These are phyloP conservation scores for Drosophila suzukii DNA, from an alignment of 1,140 invertebrate species.

Conservation along the genomic window DNA sequence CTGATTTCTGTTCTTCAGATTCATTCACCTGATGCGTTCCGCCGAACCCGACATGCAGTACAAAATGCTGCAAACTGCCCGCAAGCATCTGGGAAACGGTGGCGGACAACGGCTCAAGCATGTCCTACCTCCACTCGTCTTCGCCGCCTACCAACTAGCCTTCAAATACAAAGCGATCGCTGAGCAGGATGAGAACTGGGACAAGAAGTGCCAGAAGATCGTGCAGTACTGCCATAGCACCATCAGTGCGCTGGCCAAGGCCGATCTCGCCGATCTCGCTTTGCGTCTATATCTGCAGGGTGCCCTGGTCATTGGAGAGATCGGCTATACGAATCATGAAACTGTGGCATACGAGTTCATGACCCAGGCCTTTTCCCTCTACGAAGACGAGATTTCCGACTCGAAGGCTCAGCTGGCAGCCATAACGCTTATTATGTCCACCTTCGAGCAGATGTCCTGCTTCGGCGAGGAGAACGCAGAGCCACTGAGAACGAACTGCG, in stretches of 20 bases:
- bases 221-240: conserved; percentile 99
- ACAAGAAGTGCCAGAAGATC: conserved; percentile 99
- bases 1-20: conserved; percentile 84
- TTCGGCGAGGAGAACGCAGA: conserved; percentile 99
- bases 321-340: conserved; percentile 97
- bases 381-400: conserved; percentile 99
- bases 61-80: conserved; percentile 93
- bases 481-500: conserved; percentile 97
- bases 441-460: conserved; percentile 96
- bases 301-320: conserved; percentile 95
- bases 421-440: conserved; percentile 97
- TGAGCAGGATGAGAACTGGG: conserved; percentile 98
- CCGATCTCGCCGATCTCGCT: conserved; percentile 96
- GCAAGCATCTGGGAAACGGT: conserved; percentile 95
- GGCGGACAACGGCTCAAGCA: conserved; percentile 95
- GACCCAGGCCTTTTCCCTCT: conserved; percentile 98
- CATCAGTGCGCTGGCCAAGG: conserved; percentile 96
- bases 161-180: conserved; percentile 91
- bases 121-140: conserved; percentile 98
- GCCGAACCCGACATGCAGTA: conserved; percentile 97
- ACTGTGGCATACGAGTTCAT: conserved; percentile 99
- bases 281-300: conserved; percentile 97
- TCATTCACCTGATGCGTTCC: conserved; percentile 96
- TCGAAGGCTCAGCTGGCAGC: conserved; percentile 98
- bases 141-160: conserved; percentile 96